Conservation (phyloP, 2,888 invertebrate species). For the Drosophila buzzatii region DNA sequence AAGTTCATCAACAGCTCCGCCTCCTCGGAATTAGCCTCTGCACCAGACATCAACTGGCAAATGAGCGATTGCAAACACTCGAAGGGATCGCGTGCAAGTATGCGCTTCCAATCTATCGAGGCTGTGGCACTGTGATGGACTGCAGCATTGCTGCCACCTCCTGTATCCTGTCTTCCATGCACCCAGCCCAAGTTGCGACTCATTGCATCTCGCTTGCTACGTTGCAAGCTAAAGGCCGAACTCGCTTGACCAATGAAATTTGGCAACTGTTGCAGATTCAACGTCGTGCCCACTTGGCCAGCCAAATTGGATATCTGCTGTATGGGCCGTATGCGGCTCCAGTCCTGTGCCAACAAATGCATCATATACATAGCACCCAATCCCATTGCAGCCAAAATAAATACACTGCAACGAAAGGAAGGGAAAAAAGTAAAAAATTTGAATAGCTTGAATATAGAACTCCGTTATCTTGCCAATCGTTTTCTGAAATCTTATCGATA, state of each 20-base stretch:
- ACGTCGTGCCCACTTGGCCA: conserved; percentile 56
- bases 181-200: conserved; percentile 41
- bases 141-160: conserved; percentile 3
- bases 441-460: background rate
- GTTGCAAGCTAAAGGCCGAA: conserved; percentile 55
- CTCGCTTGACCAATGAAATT: conserved; percentile 64
- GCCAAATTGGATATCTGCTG: conserved; percentile 72
- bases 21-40: conserved; percentile 77
- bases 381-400: conserved; percentile 85
- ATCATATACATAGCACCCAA: conserved; percentile 86
- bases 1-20: conserved; percentile 79
- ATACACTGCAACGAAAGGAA: conserved; percentile 55
- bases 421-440: background rate
- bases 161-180: conserved; percentile 23
- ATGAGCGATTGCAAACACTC: conserved; percentile 84
- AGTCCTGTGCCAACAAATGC: conserved; percentile 86
- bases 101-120: conserved; percentile 82
- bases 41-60: conserved; percentile 84
- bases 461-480: background rate
- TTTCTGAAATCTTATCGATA: background rate
- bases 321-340: conserved; percentile 85
- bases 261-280: conserved; percentile 58
- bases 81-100: conserved; percentile 83
- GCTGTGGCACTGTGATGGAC: conserved; percentile 10
- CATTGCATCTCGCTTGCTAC: conserved; percentile 71